Evolutionary conservation across 2,888 invertebrate species (phyloP), one percentile per base, ranked within the genome.

Genomic region (Proisotoma minuta): DNA sequence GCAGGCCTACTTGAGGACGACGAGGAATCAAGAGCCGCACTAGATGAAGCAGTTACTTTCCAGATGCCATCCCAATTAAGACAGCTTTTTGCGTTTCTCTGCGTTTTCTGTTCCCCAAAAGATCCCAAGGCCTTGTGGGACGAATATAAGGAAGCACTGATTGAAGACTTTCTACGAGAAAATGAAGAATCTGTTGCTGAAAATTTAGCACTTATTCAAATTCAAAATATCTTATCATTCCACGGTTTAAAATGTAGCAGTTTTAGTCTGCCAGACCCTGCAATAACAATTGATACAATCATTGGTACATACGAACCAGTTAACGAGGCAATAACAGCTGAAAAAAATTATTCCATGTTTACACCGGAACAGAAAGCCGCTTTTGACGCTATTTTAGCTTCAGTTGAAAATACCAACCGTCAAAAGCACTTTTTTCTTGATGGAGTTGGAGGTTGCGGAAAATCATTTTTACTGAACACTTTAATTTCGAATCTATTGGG

Each of bases 401-500:
- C 62, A 8, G 48, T 49, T 4, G 20, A 18, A 22, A 54, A 58
- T 20, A 23, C 3, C 2, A 1, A 1, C 15, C 4, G n/a, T 10
- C 4, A 27, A 24, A 52, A 49, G 18, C 58, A 48, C 39, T 70
- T 74, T 54, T 76, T 76, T 65, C 26, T 78, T 1, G 77, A 78
- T 71, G 77, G 75, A 8, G 75, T 77, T 5, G 76, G 76, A 8
- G 77, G 77, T 10, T 74, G 75, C 26, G 77, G 77, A 4, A 77
- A 78, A 66, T 76, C 75, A 2, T 76, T 66, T 60, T 39, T 75
- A 5, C 74, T 72, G 59, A 72, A 66, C 24, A 57, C 62, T 10
- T 12, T 66, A 18, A 24, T 62, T 5, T 53, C 58, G 20, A 34
- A n/a, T 15, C 3, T 66, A 1, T n/a, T 51, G 15, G 57, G 47